Percentiles rank a stretch among this genome's conserved stretches.
phyloP scores from a whole-genome alignment of 2,797 vertebrate species.

The Perodicticus potto region DNA sequence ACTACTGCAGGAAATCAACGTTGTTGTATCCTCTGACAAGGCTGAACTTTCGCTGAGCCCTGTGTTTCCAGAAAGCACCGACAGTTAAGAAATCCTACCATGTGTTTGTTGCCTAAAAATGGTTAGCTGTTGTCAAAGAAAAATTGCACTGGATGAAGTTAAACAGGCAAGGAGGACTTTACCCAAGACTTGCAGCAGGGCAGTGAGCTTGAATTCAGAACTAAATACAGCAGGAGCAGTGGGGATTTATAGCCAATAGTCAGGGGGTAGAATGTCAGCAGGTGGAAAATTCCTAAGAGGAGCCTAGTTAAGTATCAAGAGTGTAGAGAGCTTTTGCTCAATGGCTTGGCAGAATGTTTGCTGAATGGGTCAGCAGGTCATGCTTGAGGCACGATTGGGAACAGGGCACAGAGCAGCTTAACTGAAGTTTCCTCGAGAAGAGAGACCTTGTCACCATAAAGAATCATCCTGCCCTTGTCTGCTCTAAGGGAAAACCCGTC shows the following conservation, averaged over 20 bases:
- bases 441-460: background rate
- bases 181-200: background rate
- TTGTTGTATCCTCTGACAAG: conserved; percentile 17
- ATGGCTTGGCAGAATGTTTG: background rate
- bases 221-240: background rate
- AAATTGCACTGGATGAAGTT: conserved; percentile 6
- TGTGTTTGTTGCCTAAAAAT: conserved; percentile 2
- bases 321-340: background rate
- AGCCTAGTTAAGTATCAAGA: background rate
- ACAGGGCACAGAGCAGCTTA: background rate
- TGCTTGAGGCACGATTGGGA: background rate
- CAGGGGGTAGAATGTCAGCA: background rate
- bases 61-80: conserved; percentile 34
- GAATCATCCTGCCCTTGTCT: background rate
- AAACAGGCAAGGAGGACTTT: conserved; percentile 52
- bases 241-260: background rate
- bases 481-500: background rate
- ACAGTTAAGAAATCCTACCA: background rate
- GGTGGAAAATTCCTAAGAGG: background rate
- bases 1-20: background rate
- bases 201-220: background rate
- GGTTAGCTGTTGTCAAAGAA: background rate
- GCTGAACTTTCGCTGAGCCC: conserved; percentile 39
- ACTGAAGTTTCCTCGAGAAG: background rate
- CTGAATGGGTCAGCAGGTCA: background rate